Evolutionary conservation across 2,888 invertebrate genomes (phyloP), one percentile per base, ranked within the genome.

Genomic region (Clepsis dumicolana): DNA sequence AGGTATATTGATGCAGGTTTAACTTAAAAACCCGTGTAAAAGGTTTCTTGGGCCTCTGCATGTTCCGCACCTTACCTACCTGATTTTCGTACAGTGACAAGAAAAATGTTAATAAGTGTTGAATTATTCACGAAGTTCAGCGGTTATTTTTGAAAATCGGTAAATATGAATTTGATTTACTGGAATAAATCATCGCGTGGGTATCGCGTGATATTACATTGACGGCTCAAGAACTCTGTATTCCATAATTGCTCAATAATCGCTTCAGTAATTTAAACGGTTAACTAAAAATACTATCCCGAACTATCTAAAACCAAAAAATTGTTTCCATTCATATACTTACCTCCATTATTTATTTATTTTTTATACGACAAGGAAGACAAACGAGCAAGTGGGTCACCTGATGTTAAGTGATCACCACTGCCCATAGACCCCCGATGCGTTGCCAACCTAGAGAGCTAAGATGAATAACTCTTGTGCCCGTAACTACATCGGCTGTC

Each of bases 41-140:
- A 48, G 5, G 4, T 48, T 21, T 21, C 21, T 18, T 21, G 8
- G 35, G 12, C 3, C 7, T 44, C 8, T 52, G 8, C 21, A 24
- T 52, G n/a, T 21, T 48, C 5, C 21, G 12, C 48, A 52, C 24
- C 14, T 52, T 27, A n/a, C 25, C 27, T 0, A n/a, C 1, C 18
- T 52, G 48, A 18, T 12, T 21, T 21, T 21, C 48, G 10, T 12
- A 52, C 16, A 35, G 12, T 25, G 35, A 52, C 32, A 62, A 52
- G 35, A 29, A 52, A 52, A 35, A 52, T 52, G 50, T 32, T 62
- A 62, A 62, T 52, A 24, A n/a, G 14, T 10, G 50, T 62, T 62
- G 61, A 62, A 35, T 50, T 52, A 62, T 62, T 62, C 61, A 62
- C 61, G 21, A 62, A 52, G 61, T 62, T 62, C 61, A 52, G 35